These are phyloP conservation scores for Copsychus sechellarum DNA, from an alignment of 2,113 vertebrate species.

Conservation along the genomic window DNA sequence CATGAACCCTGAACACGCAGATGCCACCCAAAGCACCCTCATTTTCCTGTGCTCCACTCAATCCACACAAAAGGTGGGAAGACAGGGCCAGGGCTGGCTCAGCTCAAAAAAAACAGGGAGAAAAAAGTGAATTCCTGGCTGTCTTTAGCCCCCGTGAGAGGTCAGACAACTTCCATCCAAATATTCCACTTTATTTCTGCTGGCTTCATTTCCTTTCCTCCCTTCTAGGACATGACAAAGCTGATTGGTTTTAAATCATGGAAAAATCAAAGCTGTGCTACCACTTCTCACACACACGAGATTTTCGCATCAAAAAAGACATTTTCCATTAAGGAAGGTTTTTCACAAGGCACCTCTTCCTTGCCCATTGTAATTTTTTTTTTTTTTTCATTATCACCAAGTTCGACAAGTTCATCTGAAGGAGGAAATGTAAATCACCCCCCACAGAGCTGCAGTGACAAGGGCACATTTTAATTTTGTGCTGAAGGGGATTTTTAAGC, in stretches of 20 bases:
- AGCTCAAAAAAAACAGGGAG: neutral
- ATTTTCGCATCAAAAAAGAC: neutral
- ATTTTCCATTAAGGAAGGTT: neutral
- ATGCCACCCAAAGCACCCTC: neutral
- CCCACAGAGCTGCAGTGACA: neutral
- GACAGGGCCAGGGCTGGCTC: neutral
- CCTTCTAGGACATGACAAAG: neutral
- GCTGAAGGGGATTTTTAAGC: neutral
- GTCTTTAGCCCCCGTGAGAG: neutral
- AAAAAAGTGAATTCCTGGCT: neutral
- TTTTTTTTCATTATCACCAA: neutral
- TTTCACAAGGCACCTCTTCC: neutral
- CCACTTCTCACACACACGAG: neutral
- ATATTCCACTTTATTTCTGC: neutral
- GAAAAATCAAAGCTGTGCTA: neutral
- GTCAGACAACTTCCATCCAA: neutral
- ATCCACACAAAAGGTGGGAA: neutral
- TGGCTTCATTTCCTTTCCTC: neutral
- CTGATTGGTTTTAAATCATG: neutral
- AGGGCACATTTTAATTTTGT: neutral
- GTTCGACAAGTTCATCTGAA: neutral
- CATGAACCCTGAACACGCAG: neutral
- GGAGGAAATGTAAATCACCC: neutral
- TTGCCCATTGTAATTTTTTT: neutral
- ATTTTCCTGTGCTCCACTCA: neutral